Conservation (phyloP, 2,113 vertebrate genomes). For the Pygoscelis adeliae region DNA sequence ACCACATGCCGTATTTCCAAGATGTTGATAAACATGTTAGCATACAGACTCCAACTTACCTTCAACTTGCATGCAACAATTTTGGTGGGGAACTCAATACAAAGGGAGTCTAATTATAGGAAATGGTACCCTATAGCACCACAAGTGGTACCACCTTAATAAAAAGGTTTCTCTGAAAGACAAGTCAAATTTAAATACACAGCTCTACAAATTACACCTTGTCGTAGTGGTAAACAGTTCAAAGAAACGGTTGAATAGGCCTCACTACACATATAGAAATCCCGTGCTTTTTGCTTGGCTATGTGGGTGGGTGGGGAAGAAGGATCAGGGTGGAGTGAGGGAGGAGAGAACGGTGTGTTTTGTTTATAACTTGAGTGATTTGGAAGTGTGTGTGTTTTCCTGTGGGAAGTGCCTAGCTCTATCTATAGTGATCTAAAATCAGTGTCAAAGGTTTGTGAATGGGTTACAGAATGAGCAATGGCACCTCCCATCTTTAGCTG, state of each 20-base stretch:
- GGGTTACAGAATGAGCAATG: slow-evolving; percentile 72
- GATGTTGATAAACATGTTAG: background rate
- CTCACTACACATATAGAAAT: background rate
- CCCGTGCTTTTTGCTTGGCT: background rate
- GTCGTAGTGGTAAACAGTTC: background rate
- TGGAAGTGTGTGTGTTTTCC: slow-evolving; percentile 1
- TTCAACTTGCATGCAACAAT: background rate
- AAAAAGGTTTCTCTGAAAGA: background rate
- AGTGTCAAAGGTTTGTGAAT: slow-evolving; percentile 74
- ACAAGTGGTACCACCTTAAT: background rate
- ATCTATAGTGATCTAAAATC: slow-evolving; percentile 42
- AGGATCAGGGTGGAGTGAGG: background rate
- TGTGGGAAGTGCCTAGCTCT: slow-evolving; percentile 14
- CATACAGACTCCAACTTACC: background rate
- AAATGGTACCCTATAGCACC: background rate
- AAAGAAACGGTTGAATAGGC: background rate
- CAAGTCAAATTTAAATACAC: background rate
- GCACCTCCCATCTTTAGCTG: slow-evolving; percentile 77
- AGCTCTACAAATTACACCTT: background rate
- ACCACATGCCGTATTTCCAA: background rate
- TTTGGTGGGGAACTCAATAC: background rate
- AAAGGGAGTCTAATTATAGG: background rate
- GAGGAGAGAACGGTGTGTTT: background rate
- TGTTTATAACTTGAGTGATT: slow-evolving; percentile 8
- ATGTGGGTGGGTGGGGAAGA: background rate